These are phyloP conservation scores for Lepus oiostolus DNA, from an alignment of 2,797 vertebrate species.

Conservation along the genomic window DNA sequence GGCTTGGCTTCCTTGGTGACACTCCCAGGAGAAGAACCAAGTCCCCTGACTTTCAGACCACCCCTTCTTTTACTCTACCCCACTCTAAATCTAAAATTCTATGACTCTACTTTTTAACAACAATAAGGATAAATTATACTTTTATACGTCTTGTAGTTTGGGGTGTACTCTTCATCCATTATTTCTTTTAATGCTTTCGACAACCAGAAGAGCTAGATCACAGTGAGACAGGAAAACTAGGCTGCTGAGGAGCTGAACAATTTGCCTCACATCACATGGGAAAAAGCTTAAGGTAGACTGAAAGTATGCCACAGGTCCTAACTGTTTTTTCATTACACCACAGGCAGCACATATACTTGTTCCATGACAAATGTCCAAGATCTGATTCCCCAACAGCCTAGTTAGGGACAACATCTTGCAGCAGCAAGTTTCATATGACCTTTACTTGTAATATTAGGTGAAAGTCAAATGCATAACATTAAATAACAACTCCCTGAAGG, in stretches of 20 bases:
- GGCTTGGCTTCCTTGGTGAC: neutral
- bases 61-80: neutral
- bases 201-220: neutral
- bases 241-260: slow-evolving; percentile 5
- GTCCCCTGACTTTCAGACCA: neutral
- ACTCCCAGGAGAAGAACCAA: neutral
- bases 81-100: slow-evolving; percentile 14
- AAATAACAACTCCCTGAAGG: slow-evolving; percentile 35
- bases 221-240: slow-evolving; percentile 24
- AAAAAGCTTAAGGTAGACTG: neutral
- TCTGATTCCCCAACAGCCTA: slow-evolving; percentile 42
- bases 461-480: slow-evolving; percentile 58
- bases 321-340: neutral
- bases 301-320: neutral
- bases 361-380: slow-evolving; percentile 42
- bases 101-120: slow-evolving; percentile 25
- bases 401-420: slow-evolving; percentile 28
- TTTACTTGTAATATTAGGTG: slow-evolving; percentile 51
- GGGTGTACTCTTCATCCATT: neutral
- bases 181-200: slow-evolving; percentile 44
- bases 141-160: neutral
- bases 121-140: neutral
- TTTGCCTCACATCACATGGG: neutral
- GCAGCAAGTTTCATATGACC: slow-evolving; percentile 61
- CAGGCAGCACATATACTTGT: neutral